phyloP scores from a whole-genome alignment of 2,888 invertebrate species.

The Pachydiplax longipennis region DNA sequence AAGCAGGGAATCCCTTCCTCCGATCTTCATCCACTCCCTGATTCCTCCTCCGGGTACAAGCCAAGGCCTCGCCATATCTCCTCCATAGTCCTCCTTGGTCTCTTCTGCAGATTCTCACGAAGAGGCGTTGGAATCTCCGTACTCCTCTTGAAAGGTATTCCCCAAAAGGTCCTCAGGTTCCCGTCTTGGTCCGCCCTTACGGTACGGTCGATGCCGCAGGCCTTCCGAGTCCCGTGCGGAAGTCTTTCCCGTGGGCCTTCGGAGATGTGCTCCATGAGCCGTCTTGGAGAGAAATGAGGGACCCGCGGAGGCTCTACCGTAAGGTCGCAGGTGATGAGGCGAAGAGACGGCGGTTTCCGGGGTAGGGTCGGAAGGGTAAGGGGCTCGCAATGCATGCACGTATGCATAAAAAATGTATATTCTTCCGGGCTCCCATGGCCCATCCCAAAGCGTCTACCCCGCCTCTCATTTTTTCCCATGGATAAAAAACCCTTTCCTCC shows the following conservation, averaged over 20 bases:
- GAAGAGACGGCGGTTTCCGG: background rate
- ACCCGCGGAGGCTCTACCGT: background rate
- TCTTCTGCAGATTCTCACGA: too few relatives aligned
- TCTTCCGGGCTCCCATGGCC: conserved; percentile 6
- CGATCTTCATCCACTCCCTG: background rate
- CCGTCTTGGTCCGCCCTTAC: too few relatives aligned
- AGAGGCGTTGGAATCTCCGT: too few relatives aligned
- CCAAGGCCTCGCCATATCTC: too few relatives aligned
- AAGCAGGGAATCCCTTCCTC: background rate
- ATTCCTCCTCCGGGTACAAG: background rate
- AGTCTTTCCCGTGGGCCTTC: background rate
- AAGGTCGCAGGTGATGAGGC: background rate
- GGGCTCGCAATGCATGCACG: conserved; percentile 8
- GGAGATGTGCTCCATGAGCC: background rate
- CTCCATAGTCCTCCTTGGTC: too few relatives aligned
- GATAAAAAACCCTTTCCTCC: conserved; percentile 6
- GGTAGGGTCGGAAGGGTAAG: background rate
- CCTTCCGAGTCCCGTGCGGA: background rate
- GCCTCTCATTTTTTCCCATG: background rate
- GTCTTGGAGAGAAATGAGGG: background rate
- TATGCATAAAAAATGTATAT: conserved; percentile 43
- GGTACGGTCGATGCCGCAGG: background rate
- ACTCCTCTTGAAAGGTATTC: too few relatives aligned
- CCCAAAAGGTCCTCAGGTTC: too few relatives aligned
- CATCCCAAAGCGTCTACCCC: background rate